Conservation (phyloP, 2,113 vertebrate genomes). For the Eretmochelys imbricata region DNA sequence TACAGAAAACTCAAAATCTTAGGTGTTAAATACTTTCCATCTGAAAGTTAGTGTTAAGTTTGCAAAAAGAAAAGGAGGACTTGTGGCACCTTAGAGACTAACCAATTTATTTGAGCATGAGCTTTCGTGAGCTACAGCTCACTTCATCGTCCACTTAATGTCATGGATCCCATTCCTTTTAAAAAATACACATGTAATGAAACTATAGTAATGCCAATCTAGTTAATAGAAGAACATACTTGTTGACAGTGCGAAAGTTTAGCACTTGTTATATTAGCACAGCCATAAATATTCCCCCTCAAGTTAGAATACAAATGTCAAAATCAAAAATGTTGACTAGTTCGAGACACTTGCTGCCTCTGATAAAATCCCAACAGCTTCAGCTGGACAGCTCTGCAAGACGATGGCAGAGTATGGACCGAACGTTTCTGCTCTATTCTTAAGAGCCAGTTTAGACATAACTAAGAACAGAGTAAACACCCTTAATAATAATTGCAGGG, state of each 20-base stretch:
- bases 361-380: rapidly evolving
- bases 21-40: no score
- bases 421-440: neutral
- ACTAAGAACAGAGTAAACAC: neutral
- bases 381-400: neutral
- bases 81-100: no score
- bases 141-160: neutral
- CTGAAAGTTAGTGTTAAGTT: no score
- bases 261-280: neutral
- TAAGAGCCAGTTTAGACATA: neutral
- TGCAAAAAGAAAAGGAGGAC: no score
- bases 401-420: neutral
- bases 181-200: neutral
- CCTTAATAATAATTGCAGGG: neutral
- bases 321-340: neutral
- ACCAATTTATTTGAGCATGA: no score
- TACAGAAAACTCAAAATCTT: neutral
- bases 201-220: neutral
- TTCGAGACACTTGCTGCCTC: rapidly evolving
- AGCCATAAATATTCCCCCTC: neutral
- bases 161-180: neutral
- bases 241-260: neutral
- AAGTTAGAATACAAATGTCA: neutral
- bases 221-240: rapidly evolving
- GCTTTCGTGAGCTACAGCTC: no score